Evolutionary conservation across 2,888 invertebrate species (phyloP).

Genomic region (Pogonocherus hispidulus): DNA sequence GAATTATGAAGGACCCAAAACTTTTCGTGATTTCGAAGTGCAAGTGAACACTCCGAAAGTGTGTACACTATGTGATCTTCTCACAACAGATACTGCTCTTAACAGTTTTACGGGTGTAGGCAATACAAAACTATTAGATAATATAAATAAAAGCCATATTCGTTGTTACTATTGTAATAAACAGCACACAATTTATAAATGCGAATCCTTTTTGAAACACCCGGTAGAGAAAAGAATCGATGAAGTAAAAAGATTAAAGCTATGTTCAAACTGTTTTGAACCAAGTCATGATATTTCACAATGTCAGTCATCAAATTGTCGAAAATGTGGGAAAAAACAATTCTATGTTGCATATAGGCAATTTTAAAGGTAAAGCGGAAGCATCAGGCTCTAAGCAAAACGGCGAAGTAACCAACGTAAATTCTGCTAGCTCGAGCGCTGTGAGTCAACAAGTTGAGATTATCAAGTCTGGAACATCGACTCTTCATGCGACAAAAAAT

Average conservation of each 20-base stretch:
- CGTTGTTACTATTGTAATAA: background rate
- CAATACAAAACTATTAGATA: too few relatives aligned
- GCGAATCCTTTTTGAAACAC: background rate
- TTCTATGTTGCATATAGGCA: too few relatives aligned
- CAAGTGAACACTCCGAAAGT: constrained; percentile 30
- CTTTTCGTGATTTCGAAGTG: constrained; percentile 29
- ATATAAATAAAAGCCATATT: background rate
- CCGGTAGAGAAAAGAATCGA: background rate
- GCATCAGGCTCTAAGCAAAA: too few relatives aligned
- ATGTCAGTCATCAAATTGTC: background rate
- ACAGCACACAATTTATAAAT: constrained; percentile 5
- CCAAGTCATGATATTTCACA: background rate
- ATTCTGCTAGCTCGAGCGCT: too few relatives aligned
- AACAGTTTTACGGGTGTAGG: too few relatives aligned
- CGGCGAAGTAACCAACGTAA: too few relatives aligned
- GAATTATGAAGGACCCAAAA: too few relatives aligned
- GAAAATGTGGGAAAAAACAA: too few relatives aligned
- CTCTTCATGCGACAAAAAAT: too few relatives aligned
- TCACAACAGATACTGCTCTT: constrained; percentile 24
- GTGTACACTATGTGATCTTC: constrained; percentile 26
- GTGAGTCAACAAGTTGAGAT: too few relatives aligned
- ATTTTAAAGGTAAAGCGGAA: too few relatives aligned
- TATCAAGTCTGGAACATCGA: too few relatives aligned
- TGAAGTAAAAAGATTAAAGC: background rate
- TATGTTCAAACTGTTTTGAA: constrained; percentile 9